Conservation (phyloP, 2,113 vertebrate species). For the Amphiprion percula region DNA sequence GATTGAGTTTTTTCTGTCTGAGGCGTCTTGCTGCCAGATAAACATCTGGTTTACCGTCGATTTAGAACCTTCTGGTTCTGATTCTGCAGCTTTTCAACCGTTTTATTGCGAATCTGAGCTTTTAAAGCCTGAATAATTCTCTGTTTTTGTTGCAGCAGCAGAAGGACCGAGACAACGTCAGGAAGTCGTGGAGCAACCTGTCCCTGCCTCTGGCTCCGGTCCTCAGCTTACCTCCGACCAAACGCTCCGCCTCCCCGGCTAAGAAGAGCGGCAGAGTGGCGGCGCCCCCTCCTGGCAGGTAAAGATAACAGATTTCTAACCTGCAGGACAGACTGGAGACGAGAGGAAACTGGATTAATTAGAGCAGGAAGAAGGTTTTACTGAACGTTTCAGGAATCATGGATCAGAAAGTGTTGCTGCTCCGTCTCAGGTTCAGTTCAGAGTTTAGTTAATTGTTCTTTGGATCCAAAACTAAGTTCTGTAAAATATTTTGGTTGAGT, state of each 20-base stretch:
- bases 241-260: slow-evolving; percentile 85
- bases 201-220: slow-evolving; percentile 78
- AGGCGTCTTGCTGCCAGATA: no score
- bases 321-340: background rate
- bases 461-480: no score
- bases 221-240: slow-evolving; percentile 76
- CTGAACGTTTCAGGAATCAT: background rate
- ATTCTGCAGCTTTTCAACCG: background rate
- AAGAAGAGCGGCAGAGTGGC: slow-evolving; percentile 85
- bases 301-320: slow-evolving; percentile 49
- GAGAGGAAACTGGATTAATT: background rate
- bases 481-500: no score
- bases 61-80: no score
- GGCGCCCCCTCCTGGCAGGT: slow-evolving; percentile 90
- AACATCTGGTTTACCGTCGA: no score
- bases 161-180: slow-evolving; percentile 83
- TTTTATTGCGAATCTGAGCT: background rate
- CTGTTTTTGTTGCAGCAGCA: slow-evolving; percentile 60
- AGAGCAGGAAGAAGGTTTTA: background rate
- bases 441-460: no score
- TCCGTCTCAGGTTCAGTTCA: no score
- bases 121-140: background rate
- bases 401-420: no score
- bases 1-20: background rate
- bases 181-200: slow-evolving; percentile 88